These are phyloP conservation scores for Erpobdella octoculata DNA, from an alignment of 2,888 invertebrate genomes.

Conservation along the genomic window DNA sequence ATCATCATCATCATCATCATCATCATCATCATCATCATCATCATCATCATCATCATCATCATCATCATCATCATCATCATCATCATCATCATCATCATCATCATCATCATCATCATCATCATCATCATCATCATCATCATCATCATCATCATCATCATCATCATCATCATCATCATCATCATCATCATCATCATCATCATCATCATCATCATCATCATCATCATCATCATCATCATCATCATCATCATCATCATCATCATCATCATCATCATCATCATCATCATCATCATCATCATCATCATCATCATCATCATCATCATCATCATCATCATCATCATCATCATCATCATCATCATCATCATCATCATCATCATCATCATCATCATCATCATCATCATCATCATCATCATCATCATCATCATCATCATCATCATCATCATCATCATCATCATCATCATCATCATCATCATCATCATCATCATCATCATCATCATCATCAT, in stretches of 20 bases:
- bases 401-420: constrained; percentile 12
- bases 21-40: constrained; percentile 10
- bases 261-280: background rate
- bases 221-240: background rate
- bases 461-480: constrained; percentile 9
- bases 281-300: background rate
- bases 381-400: constrained; percentile 5
- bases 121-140: constrained; percentile 14
- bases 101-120: constrained; percentile 2
- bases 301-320: background rate
- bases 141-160: background rate
- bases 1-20: background rate
- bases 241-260: background rate
- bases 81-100: background rate
- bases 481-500: background rate
- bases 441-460: background rate
- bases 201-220: background rate
- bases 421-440: background rate
- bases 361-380: constrained; percentile 20
- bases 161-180: background rate
- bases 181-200: constrained; percentile 11
- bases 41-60: constrained; percentile 19
- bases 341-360: constrained; percentile 14
- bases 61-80: background rate
- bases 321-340: background rate